Evolutionary conservation across 2,797 vertebrate genomes (phyloP).

Genomic region (Choloepus didactylus): DNA sequence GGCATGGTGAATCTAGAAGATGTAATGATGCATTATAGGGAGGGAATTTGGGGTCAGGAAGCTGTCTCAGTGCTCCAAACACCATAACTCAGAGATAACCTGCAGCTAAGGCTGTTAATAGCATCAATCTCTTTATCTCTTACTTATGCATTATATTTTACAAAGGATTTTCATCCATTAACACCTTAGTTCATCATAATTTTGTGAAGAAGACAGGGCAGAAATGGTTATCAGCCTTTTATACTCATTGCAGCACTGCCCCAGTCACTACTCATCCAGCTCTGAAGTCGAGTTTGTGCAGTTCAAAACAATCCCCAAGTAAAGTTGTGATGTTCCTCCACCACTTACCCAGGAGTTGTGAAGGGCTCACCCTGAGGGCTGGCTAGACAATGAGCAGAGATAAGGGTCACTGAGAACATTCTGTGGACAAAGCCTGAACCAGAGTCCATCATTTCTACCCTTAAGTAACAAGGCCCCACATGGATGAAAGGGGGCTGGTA

Average conservation of each 20-base stretch:
- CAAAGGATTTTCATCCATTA: neutral
- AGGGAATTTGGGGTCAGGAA: neutral
- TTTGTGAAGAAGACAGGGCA: neutral
- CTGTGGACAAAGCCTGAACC: neutral
- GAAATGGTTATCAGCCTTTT: neutral
- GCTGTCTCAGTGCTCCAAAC: neutral
- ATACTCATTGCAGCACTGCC: neutral
- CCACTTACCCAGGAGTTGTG: rapidly evolving
- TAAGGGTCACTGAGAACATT: neutral
- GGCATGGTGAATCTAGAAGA: neutral
- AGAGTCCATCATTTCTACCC: neutral
- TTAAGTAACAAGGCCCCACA: neutral
- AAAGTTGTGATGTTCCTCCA: neutral
- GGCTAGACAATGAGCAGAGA: neutral
- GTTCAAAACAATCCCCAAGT: neutral
- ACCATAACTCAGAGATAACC: neutral
- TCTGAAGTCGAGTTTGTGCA: neutral
- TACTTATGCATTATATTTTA: neutral
- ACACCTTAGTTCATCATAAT: neutral
- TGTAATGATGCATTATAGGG: neutral
- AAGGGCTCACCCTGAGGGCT: neutral
- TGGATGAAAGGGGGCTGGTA: neutral
- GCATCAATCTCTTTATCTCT: neutral
- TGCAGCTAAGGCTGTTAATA: neutral
- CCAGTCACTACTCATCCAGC: neutral